phyloP scores from a whole-genome alignment of 2,113 vertebrate genomes.

The Rhineura floridana region DNA sequence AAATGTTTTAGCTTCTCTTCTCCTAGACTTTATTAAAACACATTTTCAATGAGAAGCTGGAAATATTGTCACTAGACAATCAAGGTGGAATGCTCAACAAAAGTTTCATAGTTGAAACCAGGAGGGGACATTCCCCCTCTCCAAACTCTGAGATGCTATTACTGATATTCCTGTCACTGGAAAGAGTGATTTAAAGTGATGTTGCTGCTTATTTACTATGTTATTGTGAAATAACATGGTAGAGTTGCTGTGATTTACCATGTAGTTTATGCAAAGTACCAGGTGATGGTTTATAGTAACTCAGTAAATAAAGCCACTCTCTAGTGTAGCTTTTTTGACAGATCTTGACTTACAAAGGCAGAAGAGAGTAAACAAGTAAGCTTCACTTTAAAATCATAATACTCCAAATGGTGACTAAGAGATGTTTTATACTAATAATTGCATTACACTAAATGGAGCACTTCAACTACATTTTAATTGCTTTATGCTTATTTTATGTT shows the following conservation, averaged over 20 bases:
- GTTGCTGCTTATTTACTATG: constrained; percentile 66
- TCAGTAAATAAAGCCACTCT: constrained; percentile 51
- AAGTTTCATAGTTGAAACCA: constrained; percentile 46
- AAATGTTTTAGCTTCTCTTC: constrained; percentile 39
- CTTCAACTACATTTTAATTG: not conserved
- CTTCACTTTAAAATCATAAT: not conserved
- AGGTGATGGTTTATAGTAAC: constrained; percentile 57
- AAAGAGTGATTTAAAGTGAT: constrained; percentile 60
- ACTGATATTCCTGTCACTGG: constrained; percentile 31
- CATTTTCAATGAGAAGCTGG: constrained; percentile 39
- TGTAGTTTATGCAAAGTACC: constrained; percentile 68
- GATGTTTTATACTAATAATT: not conserved
- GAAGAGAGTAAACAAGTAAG: not conserved
- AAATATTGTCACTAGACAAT: constrained; percentile 29
- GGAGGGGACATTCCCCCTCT: constrained; percentile 23
- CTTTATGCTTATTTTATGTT: not conserved
- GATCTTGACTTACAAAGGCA: constrained; percentile 65
- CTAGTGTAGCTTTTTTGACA: constrained; percentile 38
- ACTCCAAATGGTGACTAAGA: not conserved
- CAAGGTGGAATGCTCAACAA: constrained; percentile 32
- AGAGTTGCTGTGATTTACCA: constrained; percentile 66
- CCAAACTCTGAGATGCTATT: constrained; percentile 24
- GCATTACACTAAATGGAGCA: not conserved
- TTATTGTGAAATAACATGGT: constrained; percentile 59
- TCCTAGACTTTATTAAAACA: constrained; percentile 50